Percentiles rank a stretch among this genome's conserved stretches.
phyloP scores from a whole-genome alignment of 2,888 invertebrate species.

The Epistrophe eligans region DNA sequence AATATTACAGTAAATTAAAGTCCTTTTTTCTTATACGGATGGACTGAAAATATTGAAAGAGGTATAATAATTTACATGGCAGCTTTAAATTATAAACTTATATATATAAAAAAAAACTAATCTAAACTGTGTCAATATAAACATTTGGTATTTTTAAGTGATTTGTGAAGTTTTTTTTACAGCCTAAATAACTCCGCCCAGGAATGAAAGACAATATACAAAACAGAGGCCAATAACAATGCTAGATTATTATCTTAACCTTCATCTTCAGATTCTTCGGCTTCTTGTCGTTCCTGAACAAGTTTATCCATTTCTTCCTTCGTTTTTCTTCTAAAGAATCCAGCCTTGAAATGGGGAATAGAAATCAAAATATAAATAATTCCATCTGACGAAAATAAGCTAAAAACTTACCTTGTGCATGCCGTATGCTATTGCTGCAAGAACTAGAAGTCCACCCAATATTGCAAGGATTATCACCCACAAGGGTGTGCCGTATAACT shows the following conservation, averaged over 20 bases:
- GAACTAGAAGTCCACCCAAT: constrained; percentile 83
- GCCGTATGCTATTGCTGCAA: constrained; percentile 82
- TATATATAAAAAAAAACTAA: constrained; percentile 6
- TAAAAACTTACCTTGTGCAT: constrained; percentile 81
- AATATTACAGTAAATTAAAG: background rate
- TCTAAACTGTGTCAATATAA: constrained; percentile 35
- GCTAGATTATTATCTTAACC: constrained; percentile 8
- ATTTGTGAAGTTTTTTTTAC: constrained; percentile 33
- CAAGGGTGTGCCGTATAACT: constrained; percentile 80
- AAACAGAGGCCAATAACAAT: background rate
- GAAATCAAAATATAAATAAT: background rate
- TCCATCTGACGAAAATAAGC: background rate
- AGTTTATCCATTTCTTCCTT: constrained; percentile 84
- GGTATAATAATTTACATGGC: constrained; percentile 68
- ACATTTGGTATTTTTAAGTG: constrained; percentile 69
- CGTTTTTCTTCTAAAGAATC: constrained; percentile 84
- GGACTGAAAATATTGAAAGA: constrained; percentile 6
- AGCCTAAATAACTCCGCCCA: constrained; percentile 35
- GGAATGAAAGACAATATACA: constrained; percentile 21
- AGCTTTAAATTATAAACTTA: constrained; percentile 49
- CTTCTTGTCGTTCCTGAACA: constrained; percentile 79
- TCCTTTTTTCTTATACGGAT: background rate
- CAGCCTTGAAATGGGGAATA: constrained; percentile 80
- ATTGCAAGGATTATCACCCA: constrained; percentile 84
- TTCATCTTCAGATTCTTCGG: constrained; percentile 78